These are phyloP conservation scores for Laterallus jamaicensis DNA, from an alignment of 2,113 vertebrate genomes.

Conservation along the genomic window DNA sequence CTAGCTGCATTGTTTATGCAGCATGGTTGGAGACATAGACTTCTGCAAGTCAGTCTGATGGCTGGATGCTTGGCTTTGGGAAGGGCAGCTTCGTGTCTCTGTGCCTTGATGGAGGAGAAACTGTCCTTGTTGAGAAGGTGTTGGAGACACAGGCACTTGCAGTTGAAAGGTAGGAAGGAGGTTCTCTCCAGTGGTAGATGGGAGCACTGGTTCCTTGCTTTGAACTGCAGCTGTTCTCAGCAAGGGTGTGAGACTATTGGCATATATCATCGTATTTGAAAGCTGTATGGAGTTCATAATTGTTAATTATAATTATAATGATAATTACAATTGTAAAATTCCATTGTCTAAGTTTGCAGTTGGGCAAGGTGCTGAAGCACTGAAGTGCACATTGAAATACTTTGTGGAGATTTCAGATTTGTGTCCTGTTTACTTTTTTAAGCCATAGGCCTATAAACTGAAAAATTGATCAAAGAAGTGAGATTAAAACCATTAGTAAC, in stretches of 20 bases:
- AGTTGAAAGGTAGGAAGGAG: neutral
- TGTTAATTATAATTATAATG: neutral
- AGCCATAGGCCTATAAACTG: neutral
- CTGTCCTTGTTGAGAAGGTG: neutral
- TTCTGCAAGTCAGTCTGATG: neutral
- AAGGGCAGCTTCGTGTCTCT: neutral
- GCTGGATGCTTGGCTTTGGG: neutral
- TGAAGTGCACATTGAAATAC: neutral
- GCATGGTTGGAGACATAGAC: neutral
- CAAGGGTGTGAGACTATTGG: neutral
- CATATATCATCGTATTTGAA: neutral
- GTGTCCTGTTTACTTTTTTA: neutral
- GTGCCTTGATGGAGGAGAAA: neutral
- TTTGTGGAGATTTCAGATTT: neutral
- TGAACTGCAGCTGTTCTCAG: neutral
- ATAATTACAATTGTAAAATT: neutral
- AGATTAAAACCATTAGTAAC: neutral
- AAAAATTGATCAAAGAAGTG: neutral
- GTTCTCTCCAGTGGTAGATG: neutral
- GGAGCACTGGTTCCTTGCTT: neutral
- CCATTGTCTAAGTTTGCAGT: neutral
- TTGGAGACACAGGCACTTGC: neutral
- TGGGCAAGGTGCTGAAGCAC: neutral
- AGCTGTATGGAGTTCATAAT: neutral
- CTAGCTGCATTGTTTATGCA: neutral